Conservation (phyloP, 1,140 invertebrate species). For the Vollenhovia emeryi region DNA sequence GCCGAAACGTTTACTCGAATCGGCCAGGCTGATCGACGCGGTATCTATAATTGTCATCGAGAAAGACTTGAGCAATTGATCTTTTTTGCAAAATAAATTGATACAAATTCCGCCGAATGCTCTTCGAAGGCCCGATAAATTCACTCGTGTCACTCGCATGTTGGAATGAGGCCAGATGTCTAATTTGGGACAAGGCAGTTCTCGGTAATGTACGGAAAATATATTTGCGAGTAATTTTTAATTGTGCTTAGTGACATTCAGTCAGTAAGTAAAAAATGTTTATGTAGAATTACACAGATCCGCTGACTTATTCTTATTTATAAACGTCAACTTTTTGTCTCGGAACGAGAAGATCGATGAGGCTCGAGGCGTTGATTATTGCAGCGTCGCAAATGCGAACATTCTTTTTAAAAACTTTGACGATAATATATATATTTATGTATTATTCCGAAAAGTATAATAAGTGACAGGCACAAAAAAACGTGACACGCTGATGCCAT, state of each 20-base stretch:
- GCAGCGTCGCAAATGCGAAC: neutral
- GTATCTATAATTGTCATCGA: slow-evolving; percentile 46
- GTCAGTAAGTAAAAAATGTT: neutral
- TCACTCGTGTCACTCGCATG: neutral
- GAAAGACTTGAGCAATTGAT: slow-evolving; percentile 9
- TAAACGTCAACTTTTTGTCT: neutral
- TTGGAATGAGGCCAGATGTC: slow-evolving; percentile 40
- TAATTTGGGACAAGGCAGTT: slow-evolving; percentile 31
- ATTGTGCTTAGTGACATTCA: neutral
- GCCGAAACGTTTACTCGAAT: neutral
- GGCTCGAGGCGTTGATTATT: neutral
- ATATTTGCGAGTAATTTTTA: neutral
- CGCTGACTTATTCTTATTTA: neutral
- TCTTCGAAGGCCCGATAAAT: slow-evolving; percentile 22
- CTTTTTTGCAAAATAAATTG: neutral
- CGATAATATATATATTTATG: neutral
- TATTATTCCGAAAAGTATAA: slow-evolving; percentile 12
- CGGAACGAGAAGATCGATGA: neutral
- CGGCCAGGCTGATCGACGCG: neutral
- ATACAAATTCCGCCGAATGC: neutral
- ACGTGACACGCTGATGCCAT: neutral
- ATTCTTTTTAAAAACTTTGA: neutral
- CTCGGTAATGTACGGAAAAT: slow-evolving; percentile 25
- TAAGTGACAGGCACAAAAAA: neutral
- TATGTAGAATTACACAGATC: neutral